Conservation (phyloP, 1,140 invertebrate genomes). For the Psilanteris sp. region DNA sequence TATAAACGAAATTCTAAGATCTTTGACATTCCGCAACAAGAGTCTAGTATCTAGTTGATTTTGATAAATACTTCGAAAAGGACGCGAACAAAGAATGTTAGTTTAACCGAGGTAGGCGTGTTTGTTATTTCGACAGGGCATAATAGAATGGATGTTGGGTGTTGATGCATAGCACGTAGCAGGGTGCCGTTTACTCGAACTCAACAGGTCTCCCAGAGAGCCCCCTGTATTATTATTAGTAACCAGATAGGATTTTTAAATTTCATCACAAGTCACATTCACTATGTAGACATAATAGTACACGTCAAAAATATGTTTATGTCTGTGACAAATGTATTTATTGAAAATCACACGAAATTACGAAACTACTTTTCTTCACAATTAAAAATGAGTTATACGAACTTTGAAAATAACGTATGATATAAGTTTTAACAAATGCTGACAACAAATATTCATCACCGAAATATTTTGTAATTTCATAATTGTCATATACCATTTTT, state of each 20-base stretch:
- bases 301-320: constrained; percentile 17
- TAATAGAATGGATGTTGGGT: constrained; percentile 78
- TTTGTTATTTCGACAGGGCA: constrained; percentile 79
- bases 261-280: constrained; percentile 77
- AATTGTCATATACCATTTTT: no score
- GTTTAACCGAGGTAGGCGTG: constrained; percentile 74
- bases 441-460: no score
- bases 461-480: no score
- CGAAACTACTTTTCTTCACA: no score
- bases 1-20: constrained; percentile 25
- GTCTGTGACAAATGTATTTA: constrained; percentile 17
- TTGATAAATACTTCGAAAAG: constrained; percentile 75
- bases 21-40: constrained; percentile 49
- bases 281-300: constrained; percentile 73
- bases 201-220: constrained; percentile 38
- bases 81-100: constrained; percentile 77
- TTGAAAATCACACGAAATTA: no score
- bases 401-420: no score
- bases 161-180: constrained; percentile 79
- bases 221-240: constrained; percentile 63
- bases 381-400: no score
- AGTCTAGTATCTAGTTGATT: constrained; percentile 65
- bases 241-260: constrained; percentile 75
- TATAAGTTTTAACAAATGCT: no score
- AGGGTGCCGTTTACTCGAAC: constrained; percentile 68